phyloP scores from a whole-genome alignment of 2,797 vertebrate genomes.

The Oreortyx pictus region DNA sequence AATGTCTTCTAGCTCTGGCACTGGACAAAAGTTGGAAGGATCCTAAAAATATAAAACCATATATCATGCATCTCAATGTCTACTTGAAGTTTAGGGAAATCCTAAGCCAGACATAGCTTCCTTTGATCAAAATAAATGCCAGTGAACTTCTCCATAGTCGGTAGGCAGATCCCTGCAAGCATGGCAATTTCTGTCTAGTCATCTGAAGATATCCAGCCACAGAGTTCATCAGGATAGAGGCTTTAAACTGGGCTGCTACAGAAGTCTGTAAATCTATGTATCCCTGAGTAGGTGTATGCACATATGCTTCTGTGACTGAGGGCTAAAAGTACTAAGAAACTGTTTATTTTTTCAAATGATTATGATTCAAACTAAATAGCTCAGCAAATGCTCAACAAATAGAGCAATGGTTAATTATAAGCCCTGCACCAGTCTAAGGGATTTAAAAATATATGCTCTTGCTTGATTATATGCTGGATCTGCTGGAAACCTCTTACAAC shows the following conservation, averaged over 20 bases:
- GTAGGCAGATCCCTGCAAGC: neutral
- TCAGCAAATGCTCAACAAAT: neutral
- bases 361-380: neutral
- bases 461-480: neutral
- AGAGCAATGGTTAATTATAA: neutral
- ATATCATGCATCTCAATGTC: neutral
- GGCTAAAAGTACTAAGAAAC: neutral
- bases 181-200: neutral
- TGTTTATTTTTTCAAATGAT: neutral
- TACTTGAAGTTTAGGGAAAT: neutral
- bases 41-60: neutral
- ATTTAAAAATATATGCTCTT: neutral
- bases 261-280: neutral
- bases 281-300: neutral
- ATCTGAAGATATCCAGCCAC: neutral
- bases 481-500: neutral
- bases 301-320: neutral
- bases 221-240: neutral
- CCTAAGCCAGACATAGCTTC: neutral
- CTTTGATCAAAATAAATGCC: neutral
- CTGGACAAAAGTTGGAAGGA: neutral
- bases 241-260: neutral
- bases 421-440: neutral
- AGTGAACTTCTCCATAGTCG: neutral
- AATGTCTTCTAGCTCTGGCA: neutral